These are phyloP conservation scores for Plotosus lineatus DNA, from an alignment of 2,113 vertebrate species.

Conservation along the genomic window DNA sequence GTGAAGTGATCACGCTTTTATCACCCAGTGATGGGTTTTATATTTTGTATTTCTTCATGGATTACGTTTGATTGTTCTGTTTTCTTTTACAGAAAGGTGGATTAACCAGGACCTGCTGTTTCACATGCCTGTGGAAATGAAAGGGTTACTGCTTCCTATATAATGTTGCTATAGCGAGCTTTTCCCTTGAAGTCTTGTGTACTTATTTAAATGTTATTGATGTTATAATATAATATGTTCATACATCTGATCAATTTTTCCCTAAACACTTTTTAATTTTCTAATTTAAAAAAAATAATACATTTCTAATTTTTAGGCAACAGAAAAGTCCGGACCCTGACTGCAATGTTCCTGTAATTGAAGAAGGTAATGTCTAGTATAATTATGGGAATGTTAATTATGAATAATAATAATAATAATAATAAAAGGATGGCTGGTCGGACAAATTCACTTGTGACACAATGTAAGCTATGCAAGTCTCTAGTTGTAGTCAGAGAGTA, in stretches of 20 bases:
- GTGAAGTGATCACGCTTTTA: too few species aligned
- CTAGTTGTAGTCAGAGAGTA: too few species aligned
- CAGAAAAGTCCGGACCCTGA: slow-evolving; percentile 76
- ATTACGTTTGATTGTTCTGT: not conserved
- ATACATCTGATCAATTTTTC: not conserved
- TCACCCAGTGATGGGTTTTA: too few species aligned
- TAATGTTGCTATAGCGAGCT: not conserved
- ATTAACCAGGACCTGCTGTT: slow-evolving; percentile 2
- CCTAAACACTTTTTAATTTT: not conserved
- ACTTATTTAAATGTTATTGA: not conserved
- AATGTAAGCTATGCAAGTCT: too few species aligned
- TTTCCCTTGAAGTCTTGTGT: not conserved
- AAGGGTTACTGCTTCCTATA: slow-evolving; percentile 43
- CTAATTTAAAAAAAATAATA: too few species aligned
- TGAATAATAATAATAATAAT: not conserved
- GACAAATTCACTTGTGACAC: too few species aligned
- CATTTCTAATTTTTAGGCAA: slow-evolving; percentile 69
- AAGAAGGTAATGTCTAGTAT: slow-evolving; percentile 75
- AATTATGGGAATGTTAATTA: not conserved
- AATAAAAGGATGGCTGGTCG: too few species aligned
- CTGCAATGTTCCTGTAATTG: slow-evolving; percentile 65
- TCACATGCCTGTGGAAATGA: slow-evolving; percentile 51
- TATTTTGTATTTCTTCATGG: not conserved
- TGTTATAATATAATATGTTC: not conserved
- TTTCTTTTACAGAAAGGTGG: slow-evolving; percentile 6